These are phyloP conservation scores for Hyposoter dolosus DNA, from an alignment of 2,888 invertebrate genomes.

Conservation along the genomic window DNA sequence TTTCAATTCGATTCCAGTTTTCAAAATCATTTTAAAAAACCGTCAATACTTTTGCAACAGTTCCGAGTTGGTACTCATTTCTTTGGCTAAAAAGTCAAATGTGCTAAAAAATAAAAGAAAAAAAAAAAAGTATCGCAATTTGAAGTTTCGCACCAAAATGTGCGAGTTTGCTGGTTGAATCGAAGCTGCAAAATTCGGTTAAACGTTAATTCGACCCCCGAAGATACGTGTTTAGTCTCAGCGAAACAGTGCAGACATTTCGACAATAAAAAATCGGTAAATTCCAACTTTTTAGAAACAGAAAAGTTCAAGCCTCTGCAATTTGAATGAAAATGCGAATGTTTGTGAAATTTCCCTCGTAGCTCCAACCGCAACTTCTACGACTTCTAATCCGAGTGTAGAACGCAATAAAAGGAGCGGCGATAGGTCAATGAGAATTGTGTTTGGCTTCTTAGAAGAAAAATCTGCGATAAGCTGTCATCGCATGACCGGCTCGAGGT, in stretches of 20 bases:
- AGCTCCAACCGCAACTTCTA: conserved; percentile 10
- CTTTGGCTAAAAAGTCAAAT: background rate
- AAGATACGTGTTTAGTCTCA: too few relatives aligned
- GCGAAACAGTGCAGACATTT: too few relatives aligned
- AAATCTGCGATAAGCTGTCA: conserved; percentile 29
- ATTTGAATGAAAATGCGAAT: background rate
- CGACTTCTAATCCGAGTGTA: conserved; percentile 42
- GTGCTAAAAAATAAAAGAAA: background rate
- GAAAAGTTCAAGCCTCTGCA: background rate
- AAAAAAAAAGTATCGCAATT: background rate
- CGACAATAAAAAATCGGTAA: too few relatives aligned
- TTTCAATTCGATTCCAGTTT: too few relatives aligned
- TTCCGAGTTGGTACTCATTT: background rate
- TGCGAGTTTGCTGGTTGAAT: too few relatives aligned
- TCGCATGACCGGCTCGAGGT: background rate
- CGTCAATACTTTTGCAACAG: background rate
- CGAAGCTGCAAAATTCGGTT: too few relatives aligned
- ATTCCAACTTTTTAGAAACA: too few relatives aligned
- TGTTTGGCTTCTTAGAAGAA: conserved; percentile 48
- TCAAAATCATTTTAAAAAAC: background rate
- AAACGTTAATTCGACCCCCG: too few relatives aligned
- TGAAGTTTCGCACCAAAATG: too few relatives aligned
- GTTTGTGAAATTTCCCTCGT: background rate
- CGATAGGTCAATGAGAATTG: conserved; percentile 5
- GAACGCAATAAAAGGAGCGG: conserved; percentile 8